Evolutionary conservation across 2,888 invertebrate genomes (phyloP), one percentile per base, ranked within the genome.

Genomic region (Neoaliturus tenellus): DNA sequence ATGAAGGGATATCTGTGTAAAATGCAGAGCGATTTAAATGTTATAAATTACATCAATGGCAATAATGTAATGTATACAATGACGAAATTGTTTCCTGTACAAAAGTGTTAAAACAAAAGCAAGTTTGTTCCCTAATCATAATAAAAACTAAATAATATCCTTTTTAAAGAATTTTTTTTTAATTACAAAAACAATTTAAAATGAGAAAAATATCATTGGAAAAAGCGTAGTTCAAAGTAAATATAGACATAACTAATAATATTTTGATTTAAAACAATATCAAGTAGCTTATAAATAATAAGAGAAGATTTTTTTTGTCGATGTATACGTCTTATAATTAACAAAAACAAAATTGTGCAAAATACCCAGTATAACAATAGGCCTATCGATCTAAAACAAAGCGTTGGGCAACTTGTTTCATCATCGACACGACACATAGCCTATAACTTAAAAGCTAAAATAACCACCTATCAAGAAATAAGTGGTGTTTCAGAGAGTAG

Each of bases 391-490:
- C 62, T 62, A 62, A 62, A 62, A 62, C 31, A 25, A 55, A 62
- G 62, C 62, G 17, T 28, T 31, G 14, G 62, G 62, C 62, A n/a
- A n/a, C n/a, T 14, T 14, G 25, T 62, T 28, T 14, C 20, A 31
- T 31, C 20, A 28, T 62, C 20, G 17, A 14, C 20, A 28, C 31
- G 12, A 62, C 28, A 62, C 31, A 28, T 62, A 62, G 28, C 62
- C 62, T 62, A 62, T 31, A 62, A 62, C 62, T 62, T 62, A 62
- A 62, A 62, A 62, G 62, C 62, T 62, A 62, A 25, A 62, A 62
- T 31, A 62, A 28, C 51, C 20, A 51, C 51, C 51, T 51, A 44
- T 44, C 14, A 44, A 44, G 2, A 55, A 20, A 55, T 4, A 55
- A 1, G 25, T 31, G 4, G 62, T 31, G 28, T 28, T 55, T 23